Base-by-base conservation (phyloP, 2,888 invertebrate genomes). In the Lasioglossum leucozonium region DNA sequence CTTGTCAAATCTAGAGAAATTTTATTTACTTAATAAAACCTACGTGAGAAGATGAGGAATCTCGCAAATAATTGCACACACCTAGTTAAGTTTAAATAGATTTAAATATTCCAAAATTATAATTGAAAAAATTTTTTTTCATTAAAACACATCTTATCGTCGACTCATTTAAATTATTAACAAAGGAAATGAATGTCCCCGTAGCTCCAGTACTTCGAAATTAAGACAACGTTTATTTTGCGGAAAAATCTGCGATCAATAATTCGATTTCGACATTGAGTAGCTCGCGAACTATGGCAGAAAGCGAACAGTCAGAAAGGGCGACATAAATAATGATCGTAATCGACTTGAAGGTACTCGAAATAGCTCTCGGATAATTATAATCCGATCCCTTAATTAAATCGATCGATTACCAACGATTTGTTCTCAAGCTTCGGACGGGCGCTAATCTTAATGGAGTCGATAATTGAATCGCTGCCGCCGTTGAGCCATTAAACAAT, bases 401-500 rank as follows among this genome's bases (percentile, higher is more conserved):
- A 16, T 55, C 51, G 34, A 6, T 18, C 30, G 40, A 26, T 73
- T 30, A 34, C 34, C n/a, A 34, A 26, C 62, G 65, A 82, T 65
- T 76, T 65, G 30, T 82, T 58, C 11, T n/a, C 34, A 67, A 30
- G 40, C 13, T n/a, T 62, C 47, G 18, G 73, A 62, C 26, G 26
- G 77, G 40, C 47, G 30, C 30, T 18, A 65, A 75, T 44, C 78
- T 55, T 30, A 42, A 84, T 84, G 71, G 51, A 62, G 11, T 34
- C 58, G 42, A 42, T 30, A 26, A 37, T 44, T 11, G 34, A 16
- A 72, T 16, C 72, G 44, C 13, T 72, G 40, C 11, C 13, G 30
- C 16, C 22, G 84, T 77, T 72, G 30, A 84, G 47, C 65, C 22
- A 73, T 58, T 51, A 78, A 37, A 42, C 13, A 74, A 65, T 37